Conservation (phyloP, 2,113 vertebrate species). For the Thermophis baileyi region DNA sequence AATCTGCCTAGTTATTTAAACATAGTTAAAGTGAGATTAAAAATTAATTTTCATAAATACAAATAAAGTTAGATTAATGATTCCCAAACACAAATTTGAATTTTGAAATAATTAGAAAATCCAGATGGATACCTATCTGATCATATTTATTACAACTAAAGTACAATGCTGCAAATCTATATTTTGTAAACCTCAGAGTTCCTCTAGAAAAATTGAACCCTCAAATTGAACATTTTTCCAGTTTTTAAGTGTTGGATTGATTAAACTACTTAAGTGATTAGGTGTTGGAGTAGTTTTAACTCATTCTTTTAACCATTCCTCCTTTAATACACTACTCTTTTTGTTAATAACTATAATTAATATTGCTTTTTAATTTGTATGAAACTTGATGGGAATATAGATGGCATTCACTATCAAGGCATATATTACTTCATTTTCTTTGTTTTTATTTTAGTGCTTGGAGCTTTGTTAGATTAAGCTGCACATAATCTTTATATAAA, state of each 20-base stretch:
- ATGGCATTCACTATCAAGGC: background rate
- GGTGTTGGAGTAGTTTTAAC: background rate
- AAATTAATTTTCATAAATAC: background rate
- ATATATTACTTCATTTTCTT: background rate
- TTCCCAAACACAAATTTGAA: background rate
- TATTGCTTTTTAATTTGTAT: background rate
- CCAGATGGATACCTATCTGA: background rate
- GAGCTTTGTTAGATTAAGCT: background rate
- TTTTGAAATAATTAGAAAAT: background rate
- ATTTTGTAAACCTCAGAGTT: background rate
- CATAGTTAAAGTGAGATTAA: background rate
- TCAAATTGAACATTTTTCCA: background rate
- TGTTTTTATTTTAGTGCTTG: background rate
- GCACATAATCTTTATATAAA: background rate
- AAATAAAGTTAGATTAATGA: background rate
- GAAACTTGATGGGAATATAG: background rate
- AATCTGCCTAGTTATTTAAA: background rate
- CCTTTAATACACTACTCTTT: background rate
- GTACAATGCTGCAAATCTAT: background rate
- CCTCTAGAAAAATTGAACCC: background rate
- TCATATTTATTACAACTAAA: background rate
- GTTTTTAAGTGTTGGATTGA: background rate
- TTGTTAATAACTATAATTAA: background rate
- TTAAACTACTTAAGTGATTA: background rate
- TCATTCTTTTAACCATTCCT: background rate